Base-by-base conservation (phyloP, 2,888 invertebrate species). In the Anthrax anthrax region DNA sequence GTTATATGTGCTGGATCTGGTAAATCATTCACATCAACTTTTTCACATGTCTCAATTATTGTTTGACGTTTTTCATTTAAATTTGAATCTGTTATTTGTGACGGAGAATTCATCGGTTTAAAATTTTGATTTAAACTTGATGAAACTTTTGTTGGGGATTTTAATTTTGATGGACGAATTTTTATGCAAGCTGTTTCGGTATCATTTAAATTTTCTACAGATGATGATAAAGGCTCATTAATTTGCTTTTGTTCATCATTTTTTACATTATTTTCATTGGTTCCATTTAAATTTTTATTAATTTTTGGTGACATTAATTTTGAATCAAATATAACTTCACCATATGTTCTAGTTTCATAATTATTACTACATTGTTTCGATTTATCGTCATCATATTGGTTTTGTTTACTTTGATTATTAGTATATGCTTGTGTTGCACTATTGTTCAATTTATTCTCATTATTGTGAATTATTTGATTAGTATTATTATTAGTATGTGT, bases 31-130 rank as follows among this genome's bases (percentile, higher is more conserved):
- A 46, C 42, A 47, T 49, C 47, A 18, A 37, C 42, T 42, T 49
- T 50, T 37, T 48, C 48, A 41, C 47, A 52, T 12, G 46, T 39
- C 39, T 47, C 47, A 34, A 50, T 45, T 10, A 52, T 45, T 6
- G 50, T 48, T 40, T 49, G 45, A 36, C 47, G 43, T 8, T 44
- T 39, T 40, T 49, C 43, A 37, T 40, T 40, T 8, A 17, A 17
- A 18, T 18, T 29, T 18, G 44, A 14, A 32, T 36, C 36, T 19
- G 32, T 12, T 9, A 17, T 16, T 32, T 34, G n/a, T 38, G 12
- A 13, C 9, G 19, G n/a, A 9, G 43, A 43, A 43, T 23, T 37
- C 9, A 2, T 8, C 5, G 9, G 10, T 37, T 12, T 19, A n/a
- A n/a, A n/a, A n/a, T n/a, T n/a, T n/a, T n/a, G n/a, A n/a, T n/a